phyloP scores from a whole-genome alignment of 2,113 vertebrate species.

The Andinoacara biseriatus region DNA sequence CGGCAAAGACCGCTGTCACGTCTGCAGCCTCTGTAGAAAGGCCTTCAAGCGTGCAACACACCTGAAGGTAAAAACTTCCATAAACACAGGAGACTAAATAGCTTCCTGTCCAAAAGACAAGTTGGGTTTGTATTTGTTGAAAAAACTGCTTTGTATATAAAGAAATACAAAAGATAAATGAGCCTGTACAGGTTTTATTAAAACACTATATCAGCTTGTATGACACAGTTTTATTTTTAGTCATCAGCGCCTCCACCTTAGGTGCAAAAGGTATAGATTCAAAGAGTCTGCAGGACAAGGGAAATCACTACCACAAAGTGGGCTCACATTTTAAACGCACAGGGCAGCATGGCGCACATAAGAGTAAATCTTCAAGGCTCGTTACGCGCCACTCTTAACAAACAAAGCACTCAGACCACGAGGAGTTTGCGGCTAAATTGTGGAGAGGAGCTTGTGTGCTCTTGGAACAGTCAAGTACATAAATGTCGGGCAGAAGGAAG shows the following conservation, averaged over 20 bases:
- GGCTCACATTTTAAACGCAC: not conserved
- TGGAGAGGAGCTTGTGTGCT: not conserved
- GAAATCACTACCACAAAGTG: not conserved
- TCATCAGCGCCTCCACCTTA: not conserved
- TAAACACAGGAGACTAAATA: not conserved
- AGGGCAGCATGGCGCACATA: not conserved
- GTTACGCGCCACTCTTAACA: not conserved
- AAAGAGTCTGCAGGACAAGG: not conserved
- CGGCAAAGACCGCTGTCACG: slow-evolving; percentile 92
- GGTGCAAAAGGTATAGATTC: not conserved
- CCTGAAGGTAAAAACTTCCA: slow-evolving; percentile 86
- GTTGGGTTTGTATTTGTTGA: too few species aligned
- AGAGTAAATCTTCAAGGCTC: not conserved
- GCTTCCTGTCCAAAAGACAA: too few species aligned
- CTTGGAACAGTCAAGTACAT: not conserved
- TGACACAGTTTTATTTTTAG: not conserved
- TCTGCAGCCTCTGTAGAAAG: slow-evolving; percentile 91
- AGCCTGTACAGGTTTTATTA: not conserved
- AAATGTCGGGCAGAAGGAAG: not conserved
- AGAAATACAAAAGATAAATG: not conserved
- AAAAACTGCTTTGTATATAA: not conserved
- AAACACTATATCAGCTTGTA: not conserved
- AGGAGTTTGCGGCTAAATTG: not conserved
- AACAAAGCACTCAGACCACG: slow-evolving; percentile 25
- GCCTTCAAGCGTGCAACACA: slow-evolving; percentile 97